Evolutionary conservation across 2,113 vertebrate genomes (phyloP).

Genomic region (Chlamydotis undulata): DNA sequence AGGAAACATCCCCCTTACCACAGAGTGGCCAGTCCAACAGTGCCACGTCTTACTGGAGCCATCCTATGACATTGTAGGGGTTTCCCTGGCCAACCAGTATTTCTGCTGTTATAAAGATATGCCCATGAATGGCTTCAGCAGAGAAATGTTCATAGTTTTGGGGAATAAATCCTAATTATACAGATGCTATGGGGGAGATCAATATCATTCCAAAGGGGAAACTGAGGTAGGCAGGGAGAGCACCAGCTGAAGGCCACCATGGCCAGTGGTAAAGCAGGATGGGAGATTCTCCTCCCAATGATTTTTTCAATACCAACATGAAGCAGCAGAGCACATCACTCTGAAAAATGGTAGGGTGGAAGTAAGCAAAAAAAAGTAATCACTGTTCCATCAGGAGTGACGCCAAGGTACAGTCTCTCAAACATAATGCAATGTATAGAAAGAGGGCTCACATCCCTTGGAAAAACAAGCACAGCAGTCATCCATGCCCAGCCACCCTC

Average conservation of each 20-base stretch:
- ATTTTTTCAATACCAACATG: background rate
- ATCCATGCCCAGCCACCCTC: background rate
- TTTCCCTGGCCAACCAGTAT: background rate
- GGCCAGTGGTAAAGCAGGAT: background rate
- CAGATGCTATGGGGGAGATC: background rate
- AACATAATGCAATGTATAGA: background rate
- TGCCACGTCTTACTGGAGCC: background rate
- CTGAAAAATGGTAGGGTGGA: background rate
- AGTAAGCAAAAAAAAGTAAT: background rate
- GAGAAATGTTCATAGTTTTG: background rate
- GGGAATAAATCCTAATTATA: background rate
- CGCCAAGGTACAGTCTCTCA: background rate
- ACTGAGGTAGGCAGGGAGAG: background rate
- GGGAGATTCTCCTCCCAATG: background rate
- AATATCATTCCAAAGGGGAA: background rate
- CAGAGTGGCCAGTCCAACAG: background rate
- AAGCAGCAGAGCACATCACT: background rate
- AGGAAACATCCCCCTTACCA: background rate
- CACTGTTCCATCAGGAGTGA: background rate
- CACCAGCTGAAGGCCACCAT: background rate
- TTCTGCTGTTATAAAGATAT: background rate
- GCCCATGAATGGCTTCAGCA: background rate
- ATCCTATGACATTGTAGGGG: background rate
- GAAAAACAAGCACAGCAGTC: background rate
- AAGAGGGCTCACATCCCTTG: slow-evolving; percentile 25